Evolutionary conservation across 1,140 invertebrate species (phyloP), one percentile per base, ranked within the genome.

Genomic region (Heliconius himera): DNA sequence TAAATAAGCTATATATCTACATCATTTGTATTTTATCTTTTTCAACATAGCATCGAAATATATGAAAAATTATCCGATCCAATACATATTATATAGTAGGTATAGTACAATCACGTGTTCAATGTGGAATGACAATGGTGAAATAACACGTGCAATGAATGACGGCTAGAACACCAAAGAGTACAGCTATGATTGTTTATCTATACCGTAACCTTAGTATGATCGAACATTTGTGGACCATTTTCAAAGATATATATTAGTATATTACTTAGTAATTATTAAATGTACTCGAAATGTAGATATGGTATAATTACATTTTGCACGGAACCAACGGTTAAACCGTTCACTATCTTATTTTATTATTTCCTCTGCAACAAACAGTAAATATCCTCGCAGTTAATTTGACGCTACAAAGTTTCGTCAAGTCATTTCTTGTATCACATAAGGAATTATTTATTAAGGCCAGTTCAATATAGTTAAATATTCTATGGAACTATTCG

Each of bases 91-190:
- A 66, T 66, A 66, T 66, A 82, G 70, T 79, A 82, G 80, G 79
- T 84, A 83, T 84, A 80, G 73, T 74, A 77, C 75, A 82, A 77
- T 82, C 80, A 80, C 80, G 77, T 86, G 81, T 82, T 82, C 74
- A 83, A 79, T 83, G 74, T 76, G 74, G 78, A 83, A 78, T 73
- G 73, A 70, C 75, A 73, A 79, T 74, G 66, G 81, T 80, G 77
- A 75, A 79, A 78, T 78, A 54, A 76, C 78, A 82, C 81, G 82
- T 86, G 80, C 83, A 86, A 84, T 84, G 78, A 82, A 81, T 85
- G 91, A 90, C 93, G 91, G 93, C 93, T 94, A 94, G 93, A 93
- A 89, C 93, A 93, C 93, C 93, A 94, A 94, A 94, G 93, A 93
- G 81, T 87, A 87, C 81, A 84, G 82, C 83, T 84, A 85, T 83